These are phyloP conservation scores for Lethrus apterus DNA, from an alignment of 1,140 invertebrate genomes.

Conservation along the genomic window DNA sequence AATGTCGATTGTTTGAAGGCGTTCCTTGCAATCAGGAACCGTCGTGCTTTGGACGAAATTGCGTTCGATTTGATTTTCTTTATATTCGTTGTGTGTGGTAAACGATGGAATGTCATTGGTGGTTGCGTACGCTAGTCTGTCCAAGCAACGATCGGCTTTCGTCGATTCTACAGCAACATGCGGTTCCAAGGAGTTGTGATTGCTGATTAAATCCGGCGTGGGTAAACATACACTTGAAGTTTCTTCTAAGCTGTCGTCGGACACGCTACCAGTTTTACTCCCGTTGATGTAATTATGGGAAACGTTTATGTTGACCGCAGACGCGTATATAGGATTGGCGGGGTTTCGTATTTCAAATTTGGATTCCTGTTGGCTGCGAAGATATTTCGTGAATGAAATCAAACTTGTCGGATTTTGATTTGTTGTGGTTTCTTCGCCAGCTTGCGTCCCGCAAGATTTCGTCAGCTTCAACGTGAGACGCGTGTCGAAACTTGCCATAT, in stretches of 20 bases:
- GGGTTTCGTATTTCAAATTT: slow-evolving; percentile 27
- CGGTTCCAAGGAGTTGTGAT: slow-evolving; percentile 37
- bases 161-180: not conserved
- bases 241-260: slow-evolving; percentile 40
- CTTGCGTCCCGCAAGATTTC: slow-evolving; percentile 40
- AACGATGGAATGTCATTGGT: slow-evolving; percentile 7
- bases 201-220: slow-evolving; percentile 37
- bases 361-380: slow-evolving; percentile 17
- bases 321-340: slow-evolving; percentile 33
- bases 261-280: slow-evolving; percentile 39
- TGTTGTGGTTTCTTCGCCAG: slow-evolving; percentile 17
- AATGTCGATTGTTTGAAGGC: slow-evolving; percentile 14
- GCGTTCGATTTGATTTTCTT: not conserved
- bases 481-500: slow-evolving; percentile 14
- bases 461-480: slow-evolving; percentile 35
- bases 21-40: too few species aligned
- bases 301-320: slow-evolving; percentile 49
- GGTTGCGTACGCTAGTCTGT: not conserved
- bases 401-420: slow-evolving; percentile 21
- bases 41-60: not conserved
- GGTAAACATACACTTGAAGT: slow-evolving; percentile 27
- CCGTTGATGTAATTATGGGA: slow-evolving; percentile 41
- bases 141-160: too few species aligned
- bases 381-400: slow-evolving; percentile 36
- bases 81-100: not conserved